These are phyloP conservation scores for Ictidomys tridecemlineatus DNA, from an alignment of 2,113 vertebrate genomes.

Conservation along the genomic window DNA sequence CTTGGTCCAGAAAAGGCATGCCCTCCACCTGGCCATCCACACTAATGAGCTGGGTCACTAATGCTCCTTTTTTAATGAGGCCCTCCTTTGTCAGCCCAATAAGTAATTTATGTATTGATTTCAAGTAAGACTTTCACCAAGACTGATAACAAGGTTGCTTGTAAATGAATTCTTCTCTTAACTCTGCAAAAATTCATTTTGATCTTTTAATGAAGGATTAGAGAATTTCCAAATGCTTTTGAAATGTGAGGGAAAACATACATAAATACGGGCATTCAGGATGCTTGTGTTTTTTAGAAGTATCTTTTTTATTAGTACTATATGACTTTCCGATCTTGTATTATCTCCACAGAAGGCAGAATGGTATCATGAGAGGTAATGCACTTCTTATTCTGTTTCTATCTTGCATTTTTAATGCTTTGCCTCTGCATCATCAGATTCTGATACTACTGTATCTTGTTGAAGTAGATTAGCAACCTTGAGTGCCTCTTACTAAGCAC, in stretches of 20 bases:
- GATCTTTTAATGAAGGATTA: conserved; percentile 38
- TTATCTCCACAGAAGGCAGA: conserved; percentile 39
- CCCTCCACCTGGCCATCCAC: not conserved
- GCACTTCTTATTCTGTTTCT: conserved; percentile 28
- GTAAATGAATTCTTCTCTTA: conserved; percentile 19
- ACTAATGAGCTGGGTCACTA: conserved; percentile 12
- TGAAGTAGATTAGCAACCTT: not conserved
- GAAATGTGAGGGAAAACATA: not conserved
- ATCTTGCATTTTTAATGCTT: not conserved
- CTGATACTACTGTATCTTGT: not conserved
- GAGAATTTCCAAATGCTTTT: conserved; percentile 26
- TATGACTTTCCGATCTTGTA: not conserved
- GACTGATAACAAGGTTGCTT: not conserved
- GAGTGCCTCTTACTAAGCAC: conserved; percentile 31
- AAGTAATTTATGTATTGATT: conserved; percentile 53
- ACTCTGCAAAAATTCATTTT: conserved; percentile 31
- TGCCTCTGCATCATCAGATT: conserved; percentile 45
- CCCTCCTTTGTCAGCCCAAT: not conserved
- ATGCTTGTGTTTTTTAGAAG: not conserved
- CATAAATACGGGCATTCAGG: not conserved
- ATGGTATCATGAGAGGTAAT: not conserved
- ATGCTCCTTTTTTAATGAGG: not conserved
- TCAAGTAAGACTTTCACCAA: conserved; percentile 47
- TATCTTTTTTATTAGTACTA: not conserved
- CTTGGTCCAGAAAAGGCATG: not conserved